A percentile compares a stretch with the other conserved stretches of the same genome.
These are phyloP conservation scores for Diorhabda elongata DNA, from an alignment of 1,140 invertebrate species.

Conservation along the genomic window DNA sequence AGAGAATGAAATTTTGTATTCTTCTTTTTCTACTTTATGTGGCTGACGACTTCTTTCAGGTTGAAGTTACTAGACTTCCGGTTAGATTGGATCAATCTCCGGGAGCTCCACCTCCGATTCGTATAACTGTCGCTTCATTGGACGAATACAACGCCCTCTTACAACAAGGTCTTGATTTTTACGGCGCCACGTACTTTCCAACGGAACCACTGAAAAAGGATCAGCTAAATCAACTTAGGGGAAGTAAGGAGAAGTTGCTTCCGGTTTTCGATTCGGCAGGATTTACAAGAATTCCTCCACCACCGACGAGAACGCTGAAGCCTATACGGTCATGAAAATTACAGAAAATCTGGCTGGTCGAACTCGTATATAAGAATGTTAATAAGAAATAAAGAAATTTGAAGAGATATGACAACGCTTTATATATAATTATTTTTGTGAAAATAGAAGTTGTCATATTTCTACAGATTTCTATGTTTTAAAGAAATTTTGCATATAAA, in stretches of 20 bases:
- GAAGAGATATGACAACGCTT: background rate
- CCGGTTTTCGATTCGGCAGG: conserved; percentile 79
- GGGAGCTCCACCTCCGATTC: conserved; percentile 56
- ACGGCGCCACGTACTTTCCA: conserved; percentile 79
- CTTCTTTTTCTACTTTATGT: too few relatives aligned
- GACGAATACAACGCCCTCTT: conserved; percentile 75
- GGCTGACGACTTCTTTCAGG: conserved; percentile 35
- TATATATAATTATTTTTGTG: background rate
- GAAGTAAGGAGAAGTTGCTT: conserved; percentile 68
- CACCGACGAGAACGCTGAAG: conserved; percentile 70
- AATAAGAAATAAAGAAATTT: background rate
- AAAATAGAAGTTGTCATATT: background rate
- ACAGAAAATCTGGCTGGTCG: conserved; percentile 12
- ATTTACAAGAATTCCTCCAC: conserved; percentile 73
- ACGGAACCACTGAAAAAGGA: conserved; percentile 66
- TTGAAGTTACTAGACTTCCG: conserved; percentile 48
- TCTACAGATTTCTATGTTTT: background rate
- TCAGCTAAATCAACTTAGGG: conserved; percentile 53
- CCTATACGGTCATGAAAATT: conserved; percentile 48
- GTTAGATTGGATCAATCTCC: conserved; percentile 51
- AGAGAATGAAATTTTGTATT: too few relatives aligned
- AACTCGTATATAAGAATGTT: background rate
- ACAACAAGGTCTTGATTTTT: conserved; percentile 79
- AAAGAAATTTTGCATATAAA: background rate
- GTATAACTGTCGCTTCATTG: conserved; percentile 72